Percentiles rank a stretch among this genome's conserved stretches.
Evolutionary conservation across 1,140 invertebrate species (phyloP).

Genomic region (Drosophila bifasciata): DNA sequence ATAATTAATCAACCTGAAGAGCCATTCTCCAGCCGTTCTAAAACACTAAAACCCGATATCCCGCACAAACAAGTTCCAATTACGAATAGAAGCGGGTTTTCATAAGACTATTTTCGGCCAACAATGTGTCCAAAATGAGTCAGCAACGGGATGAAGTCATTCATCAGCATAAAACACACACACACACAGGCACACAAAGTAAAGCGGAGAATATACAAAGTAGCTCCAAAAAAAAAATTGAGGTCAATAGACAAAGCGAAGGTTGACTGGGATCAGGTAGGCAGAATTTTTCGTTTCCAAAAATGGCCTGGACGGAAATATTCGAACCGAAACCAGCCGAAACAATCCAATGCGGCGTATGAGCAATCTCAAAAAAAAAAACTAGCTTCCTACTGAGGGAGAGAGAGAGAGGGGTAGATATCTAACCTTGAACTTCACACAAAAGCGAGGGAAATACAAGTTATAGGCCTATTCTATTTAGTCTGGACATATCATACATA

Average conservation of each 20-base stretch:
- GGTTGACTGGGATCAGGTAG: slow-evolving; percentile 49
- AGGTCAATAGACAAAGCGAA: slow-evolving; percentile 77
- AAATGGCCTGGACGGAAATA: slow-evolving; percentile 61
- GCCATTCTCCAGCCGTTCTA: slow-evolving; percentile 24
- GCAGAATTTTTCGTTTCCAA: slow-evolving; percentile 9
- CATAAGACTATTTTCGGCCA: slow-evolving; percentile 3
- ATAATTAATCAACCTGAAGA: slow-evolving; percentile 45
- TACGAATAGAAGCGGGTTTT: slow-evolving; percentile 18
- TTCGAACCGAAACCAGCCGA: slow-evolving; percentile 22
- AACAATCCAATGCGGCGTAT: slow-evolving; percentile 53
- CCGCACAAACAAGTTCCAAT: slow-evolving; percentile 33
- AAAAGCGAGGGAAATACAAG: slow-evolving; percentile 51
- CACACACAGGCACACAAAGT: slow-evolving; percentile 1
- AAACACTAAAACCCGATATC: slow-evolving; percentile 26
- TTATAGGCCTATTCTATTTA: slow-evolving; percentile 67
- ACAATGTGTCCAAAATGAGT: slow-evolving; percentile 34
- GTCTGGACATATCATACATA: slow-evolving; percentile 44
- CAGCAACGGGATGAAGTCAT: slow-evolving; percentile 46
- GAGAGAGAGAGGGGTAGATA: neutral
- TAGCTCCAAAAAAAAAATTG: slow-evolving; percentile 45
- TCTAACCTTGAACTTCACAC: slow-evolving; percentile 74
- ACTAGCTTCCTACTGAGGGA: slow-evolving; percentile 56
- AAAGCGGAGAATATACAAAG: slow-evolving; percentile 12
- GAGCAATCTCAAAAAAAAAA: slow-evolving; percentile 44
- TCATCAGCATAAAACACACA: slow-evolving; percentile 33